Evolutionary conservation across 1,140 invertebrate species (phyloP).

Genomic region (Pomacea maculata): DNA sequence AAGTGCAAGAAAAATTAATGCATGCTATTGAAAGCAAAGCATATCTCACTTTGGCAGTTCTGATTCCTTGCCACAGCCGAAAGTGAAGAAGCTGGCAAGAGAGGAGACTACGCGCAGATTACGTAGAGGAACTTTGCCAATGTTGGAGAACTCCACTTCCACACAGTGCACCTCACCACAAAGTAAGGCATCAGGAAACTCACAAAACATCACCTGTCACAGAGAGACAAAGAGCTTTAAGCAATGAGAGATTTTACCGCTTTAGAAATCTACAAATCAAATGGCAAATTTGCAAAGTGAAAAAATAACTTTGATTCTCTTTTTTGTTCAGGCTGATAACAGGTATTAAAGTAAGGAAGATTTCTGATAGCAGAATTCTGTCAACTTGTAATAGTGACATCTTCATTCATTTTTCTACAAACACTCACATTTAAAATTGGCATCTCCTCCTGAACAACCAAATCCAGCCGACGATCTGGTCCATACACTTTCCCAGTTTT

Average conservation of each 20-base stretch:
- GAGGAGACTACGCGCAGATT: slow-evolving; percentile 76
- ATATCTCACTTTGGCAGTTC: slow-evolving; percentile 32
- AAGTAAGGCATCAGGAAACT: slow-evolving; percentile 75
- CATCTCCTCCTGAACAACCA: slow-evolving; percentile 65
- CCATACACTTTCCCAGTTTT: slow-evolving; percentile 64
- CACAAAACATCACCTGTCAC: slow-evolving; percentile 75
- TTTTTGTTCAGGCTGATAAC: too few relatives aligned
- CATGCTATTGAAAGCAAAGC: too few relatives aligned
- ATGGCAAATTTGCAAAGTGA: too few relatives aligned
- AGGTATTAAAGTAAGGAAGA: too few relatives aligned
- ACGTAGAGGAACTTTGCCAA: slow-evolving; percentile 74
- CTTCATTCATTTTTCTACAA: neutral
- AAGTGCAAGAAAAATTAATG: too few relatives aligned
- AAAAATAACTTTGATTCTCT: too few relatives aligned
- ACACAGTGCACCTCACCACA: slow-evolving; percentile 78
- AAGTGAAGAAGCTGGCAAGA: slow-evolving; percentile 75
- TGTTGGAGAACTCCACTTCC: slow-evolving; percentile 76
- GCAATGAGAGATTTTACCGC: too few relatives aligned
- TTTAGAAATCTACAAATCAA: too few relatives aligned
- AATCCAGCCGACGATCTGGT: slow-evolving; percentile 65
- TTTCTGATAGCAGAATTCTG: too few relatives aligned
- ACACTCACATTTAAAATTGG: slow-evolving; percentile 63
- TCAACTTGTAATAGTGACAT: too few relatives aligned
- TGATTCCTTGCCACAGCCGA: slow-evolving; percentile 60
- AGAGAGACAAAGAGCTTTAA: slow-evolving; percentile 12